Evolutionary conservation across 2,113 vertebrate species (phyloP), one percentile per base, ranked within the genome.

Genomic region (Anoplopoma fimbria): DNA sequence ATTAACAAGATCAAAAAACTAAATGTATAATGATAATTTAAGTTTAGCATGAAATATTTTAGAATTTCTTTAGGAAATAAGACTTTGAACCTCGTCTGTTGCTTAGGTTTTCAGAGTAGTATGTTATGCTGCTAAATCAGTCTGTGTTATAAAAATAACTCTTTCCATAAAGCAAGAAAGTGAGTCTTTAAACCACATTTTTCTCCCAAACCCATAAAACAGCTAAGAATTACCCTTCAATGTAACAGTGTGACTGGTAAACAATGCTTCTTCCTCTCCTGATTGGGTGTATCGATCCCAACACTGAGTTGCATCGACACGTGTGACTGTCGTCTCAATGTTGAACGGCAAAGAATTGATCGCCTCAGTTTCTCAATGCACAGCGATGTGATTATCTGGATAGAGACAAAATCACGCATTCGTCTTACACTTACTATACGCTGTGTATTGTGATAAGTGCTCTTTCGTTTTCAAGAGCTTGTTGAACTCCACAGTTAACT

Each of bases 401-500:
- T 45, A 27, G 45, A 29, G 6, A 4, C 5, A 31, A 14, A 64
- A n/a, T n/a, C 49, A 29, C 17, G 17, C 31, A 60, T 5, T 4
- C 42, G 34, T 67, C 25, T 58, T 3, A 23, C 60, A 13, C 31
- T 21, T 36, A n/a, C 34, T 23, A 14, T 34, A 2, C 6, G 51
- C 23, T 63, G 21, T n/a, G 40, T 36, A 13, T 45, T 57, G 0
- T 9, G n/a, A 57, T 33, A 25, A 79, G 64, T 40, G 60, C 25
- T 65, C 25, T 64, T 63, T 40, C 4, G 36, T 63, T 78, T 62
- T 67, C 17, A 76, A 85, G 17, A 72, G 61, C 27, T 72, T 42
- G 31, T 67, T 68, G 38, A 85, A 68, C 61, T 76, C 67, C 75
- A n/a, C 27, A 47, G 61, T 51, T 51, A 74, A 69, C 69, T 55